Evolutionary conservation across 2,888 invertebrate genomes (phyloP), one percentile per base, ranked within the genome.

Genomic region (Nymphalis polychloros): DNA sequence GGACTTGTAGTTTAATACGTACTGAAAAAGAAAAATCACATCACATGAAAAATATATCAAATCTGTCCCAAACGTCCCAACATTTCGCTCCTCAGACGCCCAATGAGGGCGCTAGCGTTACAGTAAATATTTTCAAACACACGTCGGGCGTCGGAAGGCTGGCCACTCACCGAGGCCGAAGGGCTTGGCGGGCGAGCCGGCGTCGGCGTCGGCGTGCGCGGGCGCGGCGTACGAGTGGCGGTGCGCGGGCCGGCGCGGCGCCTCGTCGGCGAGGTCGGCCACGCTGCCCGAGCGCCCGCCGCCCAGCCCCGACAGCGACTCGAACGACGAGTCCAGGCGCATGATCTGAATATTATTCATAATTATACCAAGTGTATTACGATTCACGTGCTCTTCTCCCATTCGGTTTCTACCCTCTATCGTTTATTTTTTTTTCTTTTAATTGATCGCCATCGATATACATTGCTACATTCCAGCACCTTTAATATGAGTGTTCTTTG

Each of bases 281-380:
- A 97, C 97, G 83, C 97, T 97, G 84, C 97, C 97, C 41, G 97
- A 97, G 47, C 97, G 94, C 20, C 94, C 95, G 75, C 94, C 80
- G 0, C 82, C 85, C 35, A 97, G 95, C 61, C 95, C 95, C 47
- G 93, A 86, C 73, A 96, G 89, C 46, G 96, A 96, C 85, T 97
- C 97, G 91, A 96, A 95, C 67, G 96, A 96, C 59, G 95, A 94
- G 84, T 97, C 97, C 86, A 96, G 93, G 68, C 96, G 94, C 96
- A 97, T 96, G 68, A 97, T 94, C 97, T 97, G 90, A 53, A 27
- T 52, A 31, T 52, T 1, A 8, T n/a, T 20, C 10, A 8, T 8
- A 20, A 20, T 20, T 50, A 19, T 50, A 20, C 13, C 10, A 0
- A 20, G 1, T 20, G 10, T 41, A 41, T 41, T 41, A 41, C 10